Conservation (phyloP, 1,140 invertebrate species). For the Carcinoscorpius rotundicauda region DNA sequence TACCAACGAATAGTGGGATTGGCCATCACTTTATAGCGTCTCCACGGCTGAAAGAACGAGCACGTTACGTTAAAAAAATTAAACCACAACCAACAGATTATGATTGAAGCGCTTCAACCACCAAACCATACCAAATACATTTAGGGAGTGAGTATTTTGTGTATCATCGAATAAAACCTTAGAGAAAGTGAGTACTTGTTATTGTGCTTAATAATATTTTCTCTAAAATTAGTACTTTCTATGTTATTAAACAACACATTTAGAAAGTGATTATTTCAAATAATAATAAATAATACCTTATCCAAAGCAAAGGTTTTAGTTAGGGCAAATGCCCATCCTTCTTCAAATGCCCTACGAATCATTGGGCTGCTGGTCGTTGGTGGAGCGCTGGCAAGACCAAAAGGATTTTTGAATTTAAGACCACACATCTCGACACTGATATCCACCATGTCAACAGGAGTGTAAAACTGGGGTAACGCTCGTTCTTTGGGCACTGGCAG, state of each 20-base stretch:
- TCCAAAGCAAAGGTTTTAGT: slow-evolving; percentile 93
- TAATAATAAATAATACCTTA: slow-evolving; percentile 48
- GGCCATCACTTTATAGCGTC: too few species aligned
- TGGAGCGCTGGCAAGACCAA: slow-evolving; percentile 91
- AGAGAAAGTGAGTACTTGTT: too few species aligned
- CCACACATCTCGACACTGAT: slow-evolving; percentile 84
- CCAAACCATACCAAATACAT: too few species aligned
- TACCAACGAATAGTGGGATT: too few species aligned
- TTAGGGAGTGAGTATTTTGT: too few species aligned
- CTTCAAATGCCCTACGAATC: slow-evolving; percentile 87
- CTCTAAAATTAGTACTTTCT: too few species aligned
- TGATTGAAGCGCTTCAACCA: too few species aligned
- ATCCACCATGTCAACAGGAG: slow-evolving; percentile 86
- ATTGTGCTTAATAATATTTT: too few species aligned
- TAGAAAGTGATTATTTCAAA: not conserved
- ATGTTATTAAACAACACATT: not conserved
- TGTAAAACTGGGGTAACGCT: slow-evolving; percentile 81
- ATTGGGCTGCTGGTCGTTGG: slow-evolving; percentile 88
- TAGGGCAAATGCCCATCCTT: slow-evolving; percentile 91
- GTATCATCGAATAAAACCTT: too few species aligned
- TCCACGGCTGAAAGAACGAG: too few species aligned
- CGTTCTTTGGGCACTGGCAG: slow-evolving; percentile 45
- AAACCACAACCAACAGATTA: too few species aligned
- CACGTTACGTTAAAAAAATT: too few species aligned
- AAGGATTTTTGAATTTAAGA: slow-evolving; percentile 89